These are phyloP conservation scores for Ascidia mentula DNA, from an alignment of 23 tunicate genomes.

Conservation along the genomic window DNA sequence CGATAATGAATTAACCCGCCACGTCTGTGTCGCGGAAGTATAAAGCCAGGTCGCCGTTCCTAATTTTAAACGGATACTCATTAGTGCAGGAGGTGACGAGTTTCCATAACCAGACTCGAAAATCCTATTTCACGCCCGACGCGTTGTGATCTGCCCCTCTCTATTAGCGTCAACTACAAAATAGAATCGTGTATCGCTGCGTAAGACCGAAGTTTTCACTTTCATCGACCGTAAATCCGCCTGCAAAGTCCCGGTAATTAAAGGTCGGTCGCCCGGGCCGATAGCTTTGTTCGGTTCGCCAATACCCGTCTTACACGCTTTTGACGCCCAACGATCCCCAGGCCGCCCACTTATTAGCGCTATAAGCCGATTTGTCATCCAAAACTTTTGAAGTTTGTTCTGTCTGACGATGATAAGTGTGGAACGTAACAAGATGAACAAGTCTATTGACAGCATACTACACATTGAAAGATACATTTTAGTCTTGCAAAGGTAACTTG, in stretches of 20 bases:
- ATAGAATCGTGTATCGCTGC: neutral
- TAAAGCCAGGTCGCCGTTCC: neutral
- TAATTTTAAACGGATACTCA: neutral
- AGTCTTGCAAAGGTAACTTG: no score
- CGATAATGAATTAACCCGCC: neutral
- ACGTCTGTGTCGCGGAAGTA: neutral
- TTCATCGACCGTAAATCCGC: neutral
- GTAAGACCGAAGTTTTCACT: neutral
- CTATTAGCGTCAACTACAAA: no score
- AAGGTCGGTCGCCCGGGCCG: neutral
- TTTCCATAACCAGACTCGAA: neutral
- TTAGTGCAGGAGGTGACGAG: neutral
- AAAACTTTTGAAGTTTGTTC: no score
- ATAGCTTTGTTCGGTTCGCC: neutral
- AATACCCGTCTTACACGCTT: constrained; percentile 2
- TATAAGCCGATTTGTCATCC: constrained; percentile 5
- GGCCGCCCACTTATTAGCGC: neutral
- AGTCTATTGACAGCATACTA: no score
- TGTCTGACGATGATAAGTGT: no score
- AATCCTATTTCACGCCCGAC: neutral
- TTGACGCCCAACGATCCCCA: neutral
- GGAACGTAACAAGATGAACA: no score
- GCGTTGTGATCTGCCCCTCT: no score
- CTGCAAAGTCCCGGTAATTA: neutral
- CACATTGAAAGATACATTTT: no score